phyloP scores from a whole-genome alignment of 2,888 invertebrate genomes.

The Ptychoptera contaminata region DNA sequence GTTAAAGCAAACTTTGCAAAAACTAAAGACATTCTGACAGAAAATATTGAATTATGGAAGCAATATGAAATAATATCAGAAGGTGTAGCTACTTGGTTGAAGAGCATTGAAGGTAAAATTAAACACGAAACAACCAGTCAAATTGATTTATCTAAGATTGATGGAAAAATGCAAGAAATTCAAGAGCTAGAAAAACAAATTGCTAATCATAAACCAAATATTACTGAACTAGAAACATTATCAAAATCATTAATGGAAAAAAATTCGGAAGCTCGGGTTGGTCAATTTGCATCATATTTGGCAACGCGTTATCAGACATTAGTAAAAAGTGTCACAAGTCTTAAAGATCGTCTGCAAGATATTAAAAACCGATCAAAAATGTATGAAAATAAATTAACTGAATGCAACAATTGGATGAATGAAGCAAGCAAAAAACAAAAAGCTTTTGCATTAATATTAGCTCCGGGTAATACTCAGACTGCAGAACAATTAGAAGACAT shows the following conservation, averaged over 20 bases:
- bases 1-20: conserved; percentile 49
- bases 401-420: conserved; percentile 63
- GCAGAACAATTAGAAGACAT: conserved; percentile 61
- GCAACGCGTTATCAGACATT: conserved; percentile 59
- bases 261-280: conserved; percentile 69
- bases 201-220: conserved; percentile 43
- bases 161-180: conserved; percentile 52
- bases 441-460: conserved; percentile 53
- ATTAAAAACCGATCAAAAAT: conserved; percentile 49
- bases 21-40: conserved; percentile 48
- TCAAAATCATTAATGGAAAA: conserved; percentile 57
- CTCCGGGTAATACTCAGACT: conserved; percentile 55
- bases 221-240: conserved; percentile 48
- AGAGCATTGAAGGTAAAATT: conserved; percentile 60
- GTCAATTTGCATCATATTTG: conserved; percentile 66
- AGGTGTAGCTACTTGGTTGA: conserved; percentile 57
- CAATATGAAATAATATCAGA: conserved; percentile 66
- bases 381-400: conserved; percentile 50
- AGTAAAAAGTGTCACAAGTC: conserved; percentile 49
- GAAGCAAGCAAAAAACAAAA: conserved; percentile 60
- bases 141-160: conserved; percentile 49
- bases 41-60: conserved; percentile 61
- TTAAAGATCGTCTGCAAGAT: conserved; percentile 55
- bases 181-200: conserved; percentile 46
- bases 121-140: conserved; percentile 57